These are phyloP conservation scores for Aphelocoma californica DNA, from an alignment of 2,797 vertebrate species.

Conservation along the genomic window DNA sequence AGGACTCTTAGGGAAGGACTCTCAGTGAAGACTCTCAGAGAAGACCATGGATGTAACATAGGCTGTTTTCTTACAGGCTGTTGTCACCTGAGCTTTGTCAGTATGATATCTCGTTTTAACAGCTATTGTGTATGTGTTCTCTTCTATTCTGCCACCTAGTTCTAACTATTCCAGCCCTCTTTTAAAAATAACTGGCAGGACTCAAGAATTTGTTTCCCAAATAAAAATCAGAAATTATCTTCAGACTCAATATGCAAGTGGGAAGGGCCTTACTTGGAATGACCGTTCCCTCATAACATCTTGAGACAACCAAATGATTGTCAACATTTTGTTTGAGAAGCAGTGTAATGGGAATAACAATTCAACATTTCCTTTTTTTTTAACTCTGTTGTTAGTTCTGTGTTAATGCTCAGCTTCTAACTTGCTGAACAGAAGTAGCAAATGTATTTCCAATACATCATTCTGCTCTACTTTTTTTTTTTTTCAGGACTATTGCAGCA, in stretches of 20 bases:
- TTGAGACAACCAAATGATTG: neutral
- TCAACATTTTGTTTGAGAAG: neutral
- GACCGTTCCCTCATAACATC: rapidly evolving
- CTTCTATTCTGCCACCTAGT: neutral
- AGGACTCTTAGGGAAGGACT: neutral
- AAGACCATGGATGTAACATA: neutral
- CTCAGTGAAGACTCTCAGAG: neutral
- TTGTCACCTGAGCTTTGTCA: neutral
- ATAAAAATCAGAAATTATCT: neutral
- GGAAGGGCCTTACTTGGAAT: neutral
- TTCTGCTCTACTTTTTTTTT: neutral
- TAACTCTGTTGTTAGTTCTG: neutral
- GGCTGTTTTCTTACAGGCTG: neutral
- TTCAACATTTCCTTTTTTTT: neutral
- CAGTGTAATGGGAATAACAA: neutral
- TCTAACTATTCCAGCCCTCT: neutral
- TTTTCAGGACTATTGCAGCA: neutral
- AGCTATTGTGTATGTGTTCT: neutral
- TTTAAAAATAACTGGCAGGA: neutral
- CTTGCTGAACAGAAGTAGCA: neutral
- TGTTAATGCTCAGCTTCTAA: neutral
- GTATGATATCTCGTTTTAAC: neutral
- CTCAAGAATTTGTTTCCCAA: neutral
- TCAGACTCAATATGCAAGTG: neutral
- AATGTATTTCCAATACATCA: neutral